Evolutionary conservation across 2,113 vertebrate genomes (phyloP), one percentile per base, ranked within the genome.

Genomic region (Mesitornis unicolor): DNA sequence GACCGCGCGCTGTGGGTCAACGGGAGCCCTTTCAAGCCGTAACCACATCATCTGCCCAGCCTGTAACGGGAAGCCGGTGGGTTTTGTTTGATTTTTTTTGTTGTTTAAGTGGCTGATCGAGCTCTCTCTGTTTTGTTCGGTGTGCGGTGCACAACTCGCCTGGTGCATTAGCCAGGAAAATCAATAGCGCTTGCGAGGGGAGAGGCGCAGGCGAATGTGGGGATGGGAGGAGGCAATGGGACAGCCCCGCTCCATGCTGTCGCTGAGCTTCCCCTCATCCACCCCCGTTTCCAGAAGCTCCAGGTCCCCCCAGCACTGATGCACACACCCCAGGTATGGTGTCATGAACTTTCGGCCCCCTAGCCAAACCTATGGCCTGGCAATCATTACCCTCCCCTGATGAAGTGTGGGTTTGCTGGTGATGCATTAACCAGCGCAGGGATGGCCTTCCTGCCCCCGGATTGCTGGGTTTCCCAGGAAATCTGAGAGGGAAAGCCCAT

Each of bases 141-240:
- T 70, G 87, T 50, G 86, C 28, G 63, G 56, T 22, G 86, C 59
- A 56, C 45, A 69, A 33, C 5, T 20, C 76, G 87, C 60, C 50
- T 35, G 33, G 43, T 84, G 85, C 82, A 78, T 96, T 96, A 90
- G 93, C 33, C 75, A 84, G 70, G 90, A 86, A 92, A 97, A 98
- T 94, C 87, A 51, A 92, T 93, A 91, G 79, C 65, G 16, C 70
- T 93, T 95, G 88, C 6, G 43, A 71, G 85, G 84, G 86, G 93
- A 93, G 85, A 59, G 59, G 35, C 38, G 51, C 75, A 79, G 76
- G 93, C 31, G 53, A 59, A 20, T 7, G 40, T 24, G 3, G 36
- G 38, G 43, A 11, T 16, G 5, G 8, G 57, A 17, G 29, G 26
- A 25, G 31, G 54, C 29, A 28, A 7, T 20, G 40, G n/a, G 40